phyloP scores from a whole-genome alignment of 2,888 invertebrate species.

The Nycteola revayana region DNA sequence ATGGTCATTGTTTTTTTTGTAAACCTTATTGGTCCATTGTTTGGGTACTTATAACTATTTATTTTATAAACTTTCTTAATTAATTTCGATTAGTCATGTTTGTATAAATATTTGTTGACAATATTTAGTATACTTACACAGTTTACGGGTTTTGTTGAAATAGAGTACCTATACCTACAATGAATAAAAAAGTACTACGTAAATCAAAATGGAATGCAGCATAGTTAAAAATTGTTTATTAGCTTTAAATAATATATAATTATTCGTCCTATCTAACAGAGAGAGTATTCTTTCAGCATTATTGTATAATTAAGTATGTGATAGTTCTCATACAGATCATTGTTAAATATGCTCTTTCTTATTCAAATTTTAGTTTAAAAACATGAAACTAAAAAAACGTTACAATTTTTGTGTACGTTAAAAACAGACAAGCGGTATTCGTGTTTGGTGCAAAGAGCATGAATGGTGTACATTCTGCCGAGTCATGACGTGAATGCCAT shows the following conservation, averaged over 20 bases:
- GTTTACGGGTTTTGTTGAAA: too few species aligned
- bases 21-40: slow-evolving; percentile 45
- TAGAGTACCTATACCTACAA: too few species aligned
- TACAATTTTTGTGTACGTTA: slow-evolving; percentile 21
- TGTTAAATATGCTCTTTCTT: too few species aligned
- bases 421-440: slow-evolving; percentile 30
- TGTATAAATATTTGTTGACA: too few species aligned
- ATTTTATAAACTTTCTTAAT: slow-evolving; percentile 20
- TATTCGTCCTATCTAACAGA: too few species aligned
- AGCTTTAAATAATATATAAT: too few species aligned
- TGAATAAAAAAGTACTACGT: too few species aligned
- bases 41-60: slow-evolving; percentile 13
- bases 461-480: slow-evolving; percentile 69
- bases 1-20: slow-evolving; percentile 33
- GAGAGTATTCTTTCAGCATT: too few species aligned
- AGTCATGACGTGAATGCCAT: slow-evolving; percentile 76
- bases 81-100: slow-evolving; percentile 18
- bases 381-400: slow-evolving; percentile 5
- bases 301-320: too few species aligned
- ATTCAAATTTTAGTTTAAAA: not conserved
- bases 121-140: too few species aligned
- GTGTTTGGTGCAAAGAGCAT: slow-evolving; percentile 47
- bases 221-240: too few species aligned
- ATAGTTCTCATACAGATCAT: not conserved
- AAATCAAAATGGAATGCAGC: too few species aligned